Evolutionary conservation across 2,888 invertebrate species (phyloP).

Genomic region (Syrphus vitripennis): DNA sequence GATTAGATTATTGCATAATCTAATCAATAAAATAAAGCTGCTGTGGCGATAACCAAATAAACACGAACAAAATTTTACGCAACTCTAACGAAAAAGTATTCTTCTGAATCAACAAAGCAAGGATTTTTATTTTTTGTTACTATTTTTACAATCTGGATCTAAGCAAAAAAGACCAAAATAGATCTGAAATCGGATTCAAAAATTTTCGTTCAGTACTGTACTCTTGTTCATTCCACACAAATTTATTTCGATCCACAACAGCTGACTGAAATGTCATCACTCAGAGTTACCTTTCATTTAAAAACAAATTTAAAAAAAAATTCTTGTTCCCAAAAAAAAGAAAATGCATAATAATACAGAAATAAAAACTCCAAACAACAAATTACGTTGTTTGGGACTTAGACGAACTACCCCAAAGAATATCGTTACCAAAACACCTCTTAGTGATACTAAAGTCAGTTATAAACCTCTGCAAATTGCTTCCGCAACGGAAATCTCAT

Average conservation of each 20-base stretch:
- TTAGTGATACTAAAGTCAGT: slow-evolving; percentile 67
- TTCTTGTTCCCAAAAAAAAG: neutral
- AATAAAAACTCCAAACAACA: slow-evolving; percentile 48
- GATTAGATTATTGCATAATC: no score
- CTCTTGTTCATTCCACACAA: neutral
- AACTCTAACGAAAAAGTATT: no score
- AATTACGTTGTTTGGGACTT: slow-evolving; percentile 41
- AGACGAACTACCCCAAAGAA: slow-evolving; percentile 13
- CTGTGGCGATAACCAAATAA: no score
- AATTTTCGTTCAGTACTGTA: neutral
- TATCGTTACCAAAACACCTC: slow-evolving; percentile 10
- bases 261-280: neutral
- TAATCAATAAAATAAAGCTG: no score
- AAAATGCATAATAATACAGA: slow-evolving; percentile 16
- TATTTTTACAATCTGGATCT: no score
- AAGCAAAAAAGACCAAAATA: no score
- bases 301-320: neutral
- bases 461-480: slow-evolving; percentile 48
- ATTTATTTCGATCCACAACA: neutral
- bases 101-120: no score
- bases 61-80: no score
- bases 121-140: no score
- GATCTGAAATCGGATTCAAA: neutral
- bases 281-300: neutral
- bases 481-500: slow-evolving; percentile 9